phyloP scores from a whole-genome alignment of 2,888 invertebrate species.

The Nephrotoma guestfalica region DNA sequence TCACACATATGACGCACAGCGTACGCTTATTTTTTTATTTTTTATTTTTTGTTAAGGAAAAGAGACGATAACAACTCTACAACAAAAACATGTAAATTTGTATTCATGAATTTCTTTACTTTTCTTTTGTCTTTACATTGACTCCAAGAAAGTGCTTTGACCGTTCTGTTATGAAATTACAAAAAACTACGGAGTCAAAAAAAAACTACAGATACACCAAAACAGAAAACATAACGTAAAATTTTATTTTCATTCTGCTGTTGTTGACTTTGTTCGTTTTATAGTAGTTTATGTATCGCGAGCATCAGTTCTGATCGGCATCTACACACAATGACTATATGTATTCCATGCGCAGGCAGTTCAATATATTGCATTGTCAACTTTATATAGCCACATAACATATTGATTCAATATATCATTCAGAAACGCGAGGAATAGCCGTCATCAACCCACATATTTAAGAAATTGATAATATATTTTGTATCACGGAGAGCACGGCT shows the following conservation, averaged over 20 bases:
- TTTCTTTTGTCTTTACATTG: not conserved
- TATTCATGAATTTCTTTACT: not conserved
- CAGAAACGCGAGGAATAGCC: not conserved
- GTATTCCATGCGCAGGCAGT: not conserved
- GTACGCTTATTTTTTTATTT: not conserved
- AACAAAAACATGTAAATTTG: not conserved
- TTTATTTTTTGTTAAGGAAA: not conserved
- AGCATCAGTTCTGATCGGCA: not conserved
- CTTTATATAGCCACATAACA: not conserved
- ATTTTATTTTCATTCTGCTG: not conserved
- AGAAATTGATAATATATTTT: not conserved
- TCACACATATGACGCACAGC: not conserved
- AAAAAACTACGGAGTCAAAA: not conserved
- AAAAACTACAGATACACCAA: not conserved
- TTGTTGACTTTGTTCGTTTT: not conserved
- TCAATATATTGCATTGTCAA: not conserved
- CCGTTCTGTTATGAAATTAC: not conserved
- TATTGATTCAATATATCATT: not conserved
- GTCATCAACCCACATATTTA: not conserved
- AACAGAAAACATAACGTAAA: not conserved
- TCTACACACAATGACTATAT: not conserved
- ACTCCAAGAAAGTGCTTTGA: not conserved
- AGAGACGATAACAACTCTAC: not conserved
- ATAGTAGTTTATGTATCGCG: not conserved
- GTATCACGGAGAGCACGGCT: not conserved